Evolutionary conservation across 2,888 invertebrate genomes (phyloP).

Genomic region (Drosophila putrida): DNA sequence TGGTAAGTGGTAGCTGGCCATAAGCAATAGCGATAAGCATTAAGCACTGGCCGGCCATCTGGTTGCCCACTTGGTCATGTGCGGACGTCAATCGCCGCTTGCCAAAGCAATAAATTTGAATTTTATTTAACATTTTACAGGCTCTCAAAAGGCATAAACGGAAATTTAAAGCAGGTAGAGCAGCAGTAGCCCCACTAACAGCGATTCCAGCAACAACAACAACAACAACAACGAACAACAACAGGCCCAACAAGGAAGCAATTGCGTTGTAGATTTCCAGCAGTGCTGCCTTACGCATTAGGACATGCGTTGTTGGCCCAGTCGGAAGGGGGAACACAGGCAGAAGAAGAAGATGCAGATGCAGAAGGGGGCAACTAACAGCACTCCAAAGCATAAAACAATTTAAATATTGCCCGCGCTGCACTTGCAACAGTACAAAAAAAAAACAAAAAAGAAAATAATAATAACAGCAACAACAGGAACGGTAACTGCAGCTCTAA

Average conservation of each 20-base stretch:
- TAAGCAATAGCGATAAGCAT: slow-evolving; percentile 60
- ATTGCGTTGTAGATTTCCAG: slow-evolving; percentile 50
- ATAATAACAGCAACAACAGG: slow-evolving; percentile 18
- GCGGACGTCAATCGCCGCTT: slow-evolving; percentile 73
- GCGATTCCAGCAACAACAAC: slow-evolving; percentile 37
- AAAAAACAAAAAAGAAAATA: slow-evolving; percentile 24
- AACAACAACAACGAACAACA: slow-evolving; percentile 11
- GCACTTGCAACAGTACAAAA: slow-evolving; percentile 74
- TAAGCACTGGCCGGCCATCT: slow-evolving; percentile 61
- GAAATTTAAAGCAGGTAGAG: slow-evolving; percentile 76
- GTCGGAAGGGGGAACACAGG: slow-evolving; percentile 9
- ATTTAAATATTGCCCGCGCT: slow-evolving; percentile 82
- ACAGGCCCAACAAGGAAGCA: slow-evolving; percentile 74
- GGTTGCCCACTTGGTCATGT: slow-evolving; percentile 59
- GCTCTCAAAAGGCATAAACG: slow-evolving; percentile 81
- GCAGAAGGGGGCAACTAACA: slow-evolving; percentile 59
- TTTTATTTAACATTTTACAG: slow-evolving; percentile 80
- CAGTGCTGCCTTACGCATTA: slow-evolving; percentile 71
- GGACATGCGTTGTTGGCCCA: slow-evolving; percentile 74
- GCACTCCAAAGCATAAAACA: slow-evolving; percentile 78
- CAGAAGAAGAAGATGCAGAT: background rate
- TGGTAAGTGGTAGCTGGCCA: slow-evolving; percentile 55
- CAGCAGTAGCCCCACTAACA: slow-evolving; percentile 52
- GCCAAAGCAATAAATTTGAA: slow-evolving; percentile 78
- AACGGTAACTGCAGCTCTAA: slow-evolving; percentile 38